A percentile compares a stretch with the other conserved stretches of the same genome.
Conservation (phyloP, 2,797 vertebrate genomes). For the Falco novaeseelandiae region DNA sequence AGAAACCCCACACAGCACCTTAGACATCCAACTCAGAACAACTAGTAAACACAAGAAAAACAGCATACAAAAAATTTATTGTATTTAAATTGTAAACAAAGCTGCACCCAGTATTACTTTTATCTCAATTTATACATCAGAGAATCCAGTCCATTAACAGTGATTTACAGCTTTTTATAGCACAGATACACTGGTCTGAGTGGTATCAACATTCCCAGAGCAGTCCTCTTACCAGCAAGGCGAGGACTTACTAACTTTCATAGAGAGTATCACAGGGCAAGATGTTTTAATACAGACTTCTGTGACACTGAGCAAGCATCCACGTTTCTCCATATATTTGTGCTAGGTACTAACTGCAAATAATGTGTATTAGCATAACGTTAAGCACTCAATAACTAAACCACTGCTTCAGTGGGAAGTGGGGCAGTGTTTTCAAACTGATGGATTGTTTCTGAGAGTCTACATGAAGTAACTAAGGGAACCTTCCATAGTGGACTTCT, state of each 20-base stretch:
- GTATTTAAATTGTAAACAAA: background rate
- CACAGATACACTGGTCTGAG: background rate
- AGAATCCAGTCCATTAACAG: background rate
- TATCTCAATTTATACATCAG: background rate
- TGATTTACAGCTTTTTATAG: background rate
- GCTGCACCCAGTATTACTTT: background rate
- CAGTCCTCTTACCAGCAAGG: background rate
- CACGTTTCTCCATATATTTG: background rate
- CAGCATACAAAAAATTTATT: accelerated
- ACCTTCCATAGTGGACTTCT: background rate
- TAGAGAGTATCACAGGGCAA: background rate
- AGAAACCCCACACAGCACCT: accelerated
- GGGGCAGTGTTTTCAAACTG: background rate
- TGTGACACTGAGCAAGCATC: background rate
- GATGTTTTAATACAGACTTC: background rate
- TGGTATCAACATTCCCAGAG: background rate
- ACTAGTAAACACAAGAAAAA: background rate
- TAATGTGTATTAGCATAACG: background rate
- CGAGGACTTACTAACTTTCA: background rate
- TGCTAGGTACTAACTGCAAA: background rate
- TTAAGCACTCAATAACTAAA: background rate
- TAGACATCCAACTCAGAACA: background rate
- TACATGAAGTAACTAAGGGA: background rate
- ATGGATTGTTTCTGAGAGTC: background rate
- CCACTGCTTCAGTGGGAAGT: background rate